Base-by-base conservation (phyloP, 2,888 invertebrate genomes). In the Chrysolina americana region DNA sequence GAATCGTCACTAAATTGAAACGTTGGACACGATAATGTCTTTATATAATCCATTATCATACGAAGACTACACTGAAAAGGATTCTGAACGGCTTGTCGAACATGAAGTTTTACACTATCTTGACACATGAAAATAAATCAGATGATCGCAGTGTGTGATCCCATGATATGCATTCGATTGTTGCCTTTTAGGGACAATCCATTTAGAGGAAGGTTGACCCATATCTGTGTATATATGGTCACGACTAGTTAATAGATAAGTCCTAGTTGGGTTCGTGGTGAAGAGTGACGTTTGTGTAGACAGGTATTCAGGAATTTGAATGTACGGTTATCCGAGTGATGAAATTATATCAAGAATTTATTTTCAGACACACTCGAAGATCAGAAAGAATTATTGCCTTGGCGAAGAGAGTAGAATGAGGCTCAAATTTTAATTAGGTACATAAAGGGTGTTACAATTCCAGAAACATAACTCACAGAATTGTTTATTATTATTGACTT, bases 61-160 rank as follows among this genome's bases (percentile, higher is more conserved):
- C 13, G 19, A 56, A 56, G 56, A 56, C 53, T 56, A 56, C 53
- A 56, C 56, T 1, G 8, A 23, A 56, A 56, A 23, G 23, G 56
- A 23, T 21, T 56, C 56, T 21, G 23, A 56, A 21, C 19, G 56
- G 56, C 56, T 21, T 19, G 56, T 56, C 23, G 56, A 56, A 56
- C 56, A 23, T 21, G 15, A 9, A 56, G 5, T 56, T 56, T 56
- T 56, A 56, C 56, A 56, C 56, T 23, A 56, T 56, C 23, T 48
- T 56, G 56, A 56, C 56, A 56, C 17, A 56, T 13, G 56, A 23
- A 56, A 23, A 56, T 56, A 56, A 56, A 56, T 56, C 5, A 56
- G 56, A 56, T 56, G 56, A 56, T 56, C 56, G 56, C 23, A 56
- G 56, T 56, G 56, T 56, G 56, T 19, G 56, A 21, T 56, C 56